phyloP scores from a whole-genome alignment of 2,888 invertebrate species.

The Ferdinandea cuprea region DNA sequence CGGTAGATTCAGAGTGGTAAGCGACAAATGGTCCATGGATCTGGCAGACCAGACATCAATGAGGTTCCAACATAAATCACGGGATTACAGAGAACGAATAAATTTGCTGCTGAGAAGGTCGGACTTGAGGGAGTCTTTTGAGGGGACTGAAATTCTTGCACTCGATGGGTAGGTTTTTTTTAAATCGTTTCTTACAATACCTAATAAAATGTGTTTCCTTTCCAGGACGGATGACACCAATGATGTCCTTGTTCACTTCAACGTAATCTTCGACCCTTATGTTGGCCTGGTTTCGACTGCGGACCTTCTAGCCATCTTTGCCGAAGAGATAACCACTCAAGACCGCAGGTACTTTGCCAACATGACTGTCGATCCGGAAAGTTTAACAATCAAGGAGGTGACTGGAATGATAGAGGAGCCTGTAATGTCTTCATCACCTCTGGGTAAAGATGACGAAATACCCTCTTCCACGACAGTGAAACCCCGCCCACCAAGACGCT shows the following conservation, averaged over 20 bases:
- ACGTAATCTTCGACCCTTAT: constrained; percentile 92
- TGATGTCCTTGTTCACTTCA: constrained; percentile 92
- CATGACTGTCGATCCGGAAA: constrained; percentile 86
- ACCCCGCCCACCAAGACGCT: constrained; percentile 86
- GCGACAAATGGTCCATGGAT: constrained; percentile 88
- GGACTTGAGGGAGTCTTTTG: constrained; percentile 89
- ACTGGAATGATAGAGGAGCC: constrained; percentile 82
- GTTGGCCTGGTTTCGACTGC: constrained; percentile 87
- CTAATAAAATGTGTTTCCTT: too few relatives aligned
- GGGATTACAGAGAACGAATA: constrained; percentile 90
- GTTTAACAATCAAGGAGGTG: constrained; percentile 86
- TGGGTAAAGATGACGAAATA: constrained; percentile 81
- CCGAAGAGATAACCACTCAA: constrained; percentile 86
- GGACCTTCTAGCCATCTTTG: constrained; percentile 87
- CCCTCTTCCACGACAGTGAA: constrained; percentile 82
- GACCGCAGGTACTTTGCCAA: constrained; percentile 86
- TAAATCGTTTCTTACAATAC: too few relatives aligned
- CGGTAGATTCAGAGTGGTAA: constrained; percentile 89
- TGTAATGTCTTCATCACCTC: constrained; percentile 81
- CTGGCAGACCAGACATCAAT: constrained; percentile 87
- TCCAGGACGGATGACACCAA: constrained; percentile 86
- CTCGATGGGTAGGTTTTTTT: constrained; percentile 89
- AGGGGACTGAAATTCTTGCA: constrained; percentile 91
- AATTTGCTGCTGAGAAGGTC: constrained; percentile 90
- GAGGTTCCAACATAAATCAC: constrained; percentile 89